Percentiles rank a stretch among this genome's conserved stretches.
phyloP scores from a whole-genome alignment of 2,113 vertebrate species.

The Camarhynchus parvulus region DNA sequence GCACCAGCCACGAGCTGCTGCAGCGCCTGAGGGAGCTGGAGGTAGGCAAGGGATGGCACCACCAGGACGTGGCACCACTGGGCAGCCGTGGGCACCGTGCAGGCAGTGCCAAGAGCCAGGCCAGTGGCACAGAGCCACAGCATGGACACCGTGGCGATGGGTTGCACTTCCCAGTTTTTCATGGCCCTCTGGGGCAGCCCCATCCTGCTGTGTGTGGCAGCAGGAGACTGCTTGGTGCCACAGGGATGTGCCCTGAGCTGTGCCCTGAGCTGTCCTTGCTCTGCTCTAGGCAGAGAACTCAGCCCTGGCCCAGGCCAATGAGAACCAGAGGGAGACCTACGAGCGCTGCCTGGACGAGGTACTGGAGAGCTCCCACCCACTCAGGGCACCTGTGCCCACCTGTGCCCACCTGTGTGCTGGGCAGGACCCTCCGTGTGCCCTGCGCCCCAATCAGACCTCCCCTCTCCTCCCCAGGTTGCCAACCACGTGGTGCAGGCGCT shows the following conservation, averaged over 20 bases:
- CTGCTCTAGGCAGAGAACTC: conserved; percentile 88
- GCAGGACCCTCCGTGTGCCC: rapidly evolving
- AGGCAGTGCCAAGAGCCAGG: not conserved
- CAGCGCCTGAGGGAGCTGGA: conserved; percentile 81
- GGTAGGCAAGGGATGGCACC: not conserved
- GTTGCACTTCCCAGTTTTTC: rapidly evolving
- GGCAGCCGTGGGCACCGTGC: not conserved
- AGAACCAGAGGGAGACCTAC: conserved; percentile 93
- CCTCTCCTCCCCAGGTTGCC: conserved; percentile 82
- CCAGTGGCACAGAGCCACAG: rapidly evolving
- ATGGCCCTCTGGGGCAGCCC: not conserved
- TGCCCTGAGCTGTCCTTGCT: not conserved
- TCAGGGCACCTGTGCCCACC: rapidly evolving
- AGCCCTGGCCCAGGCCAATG: conserved; percentile 89
- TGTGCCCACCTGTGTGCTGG: rapidly evolving
- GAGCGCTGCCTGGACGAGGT: conserved; percentile 96
- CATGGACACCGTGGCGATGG: rapidly evolving
- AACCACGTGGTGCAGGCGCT: conserved; percentile 95
- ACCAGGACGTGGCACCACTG: rapidly evolving
- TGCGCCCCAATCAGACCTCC: not conserved
- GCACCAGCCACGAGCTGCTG: conserved; percentile 78
- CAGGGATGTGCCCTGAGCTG: not conserved
- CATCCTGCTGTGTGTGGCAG: rapidly evolving
- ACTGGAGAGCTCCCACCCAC: rapidly evolving
- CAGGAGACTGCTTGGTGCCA: not conserved